Percentiles rank a stretch among this genome's conserved stretches.
Evolutionary conservation across 2,113 vertebrate species (phyloP).

Genomic region (Sinocyclocheilus grahami): DNA sequence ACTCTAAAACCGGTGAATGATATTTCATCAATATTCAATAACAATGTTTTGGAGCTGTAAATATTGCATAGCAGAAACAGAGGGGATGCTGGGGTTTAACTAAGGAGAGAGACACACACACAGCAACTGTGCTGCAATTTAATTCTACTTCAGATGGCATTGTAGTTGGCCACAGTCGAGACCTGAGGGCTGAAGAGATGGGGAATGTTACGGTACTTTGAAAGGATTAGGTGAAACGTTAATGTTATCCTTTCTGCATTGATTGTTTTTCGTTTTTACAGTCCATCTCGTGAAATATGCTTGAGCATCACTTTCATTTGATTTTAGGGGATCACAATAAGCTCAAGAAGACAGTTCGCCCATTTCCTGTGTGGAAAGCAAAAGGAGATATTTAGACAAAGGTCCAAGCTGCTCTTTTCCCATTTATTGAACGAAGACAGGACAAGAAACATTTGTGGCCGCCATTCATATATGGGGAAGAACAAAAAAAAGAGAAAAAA

Average conservation of each 20-base stretch:
- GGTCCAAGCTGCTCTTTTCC: background rate
- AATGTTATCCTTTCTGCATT: background rate
- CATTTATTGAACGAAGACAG: background rate
- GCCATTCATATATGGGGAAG: background rate
- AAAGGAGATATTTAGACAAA: background rate
- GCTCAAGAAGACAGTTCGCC: background rate
- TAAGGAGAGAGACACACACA: constrained; percentile 34
- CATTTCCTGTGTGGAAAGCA: background rate
- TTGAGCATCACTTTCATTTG: background rate
- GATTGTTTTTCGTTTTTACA: background rate
- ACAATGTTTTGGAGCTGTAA: constrained; percentile 57
- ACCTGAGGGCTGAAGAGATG: constrained; percentile 56
- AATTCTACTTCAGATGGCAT: constrained; percentile 44
- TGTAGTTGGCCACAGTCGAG: constrained; percentile 20
- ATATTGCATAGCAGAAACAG: constrained; percentile 82
- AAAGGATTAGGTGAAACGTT: background rate
- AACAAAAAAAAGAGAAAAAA: background rate
- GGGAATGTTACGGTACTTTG: constrained; percentile 52
- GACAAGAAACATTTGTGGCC: background rate
- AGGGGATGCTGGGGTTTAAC: constrained; percentile 38
- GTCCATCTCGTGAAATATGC: background rate
- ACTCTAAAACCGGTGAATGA: constrained; percentile 50
- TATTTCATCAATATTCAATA: constrained; percentile 37
- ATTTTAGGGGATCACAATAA: background rate
- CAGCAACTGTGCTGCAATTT: constrained; percentile 25